These are phyloP conservation scores for Pseudopodoces humilis DNA, from an alignment of 2,113 vertebrate species.

Conservation along the genomic window DNA sequence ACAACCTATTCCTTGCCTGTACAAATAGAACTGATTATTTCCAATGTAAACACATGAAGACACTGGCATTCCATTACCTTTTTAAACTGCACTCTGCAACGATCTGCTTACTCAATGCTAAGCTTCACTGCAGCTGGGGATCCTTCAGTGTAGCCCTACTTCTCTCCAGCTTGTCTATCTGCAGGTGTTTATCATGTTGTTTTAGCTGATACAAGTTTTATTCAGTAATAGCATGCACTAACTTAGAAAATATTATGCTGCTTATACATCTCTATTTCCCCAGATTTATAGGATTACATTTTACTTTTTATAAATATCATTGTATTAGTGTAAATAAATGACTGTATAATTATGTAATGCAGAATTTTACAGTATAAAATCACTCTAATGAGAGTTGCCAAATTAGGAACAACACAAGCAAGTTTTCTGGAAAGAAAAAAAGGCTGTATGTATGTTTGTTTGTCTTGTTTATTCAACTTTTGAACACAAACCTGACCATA, in stretches of 20 bases:
- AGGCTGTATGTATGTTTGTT: not conserved
- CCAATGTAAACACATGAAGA: rapidly evolving
- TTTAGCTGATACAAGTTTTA: not conserved
- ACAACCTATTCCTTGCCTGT: not conserved
- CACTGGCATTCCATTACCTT: not conserved
- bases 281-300: not conserved
- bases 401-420: not conserved
- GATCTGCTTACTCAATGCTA: not conserved
- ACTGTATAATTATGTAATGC: not conserved
- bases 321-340: not conserved
- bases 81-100: not conserved
- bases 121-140: not conserved
- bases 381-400: not conserved
- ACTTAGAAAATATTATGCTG: not conserved
- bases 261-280: not conserved
- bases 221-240: not conserved
- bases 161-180: not conserved
- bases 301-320: not conserved
- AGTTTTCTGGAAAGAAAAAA: not conserved
- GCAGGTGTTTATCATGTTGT: not conserved
- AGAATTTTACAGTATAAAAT: not conserved
- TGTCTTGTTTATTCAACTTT: not conserved
- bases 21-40: not conserved
- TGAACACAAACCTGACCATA: not conserved
- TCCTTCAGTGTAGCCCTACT: not conserved